Conservation (phyloP, 2,113 vertebrate species). For the Cebidichthys violaceus region DNA sequence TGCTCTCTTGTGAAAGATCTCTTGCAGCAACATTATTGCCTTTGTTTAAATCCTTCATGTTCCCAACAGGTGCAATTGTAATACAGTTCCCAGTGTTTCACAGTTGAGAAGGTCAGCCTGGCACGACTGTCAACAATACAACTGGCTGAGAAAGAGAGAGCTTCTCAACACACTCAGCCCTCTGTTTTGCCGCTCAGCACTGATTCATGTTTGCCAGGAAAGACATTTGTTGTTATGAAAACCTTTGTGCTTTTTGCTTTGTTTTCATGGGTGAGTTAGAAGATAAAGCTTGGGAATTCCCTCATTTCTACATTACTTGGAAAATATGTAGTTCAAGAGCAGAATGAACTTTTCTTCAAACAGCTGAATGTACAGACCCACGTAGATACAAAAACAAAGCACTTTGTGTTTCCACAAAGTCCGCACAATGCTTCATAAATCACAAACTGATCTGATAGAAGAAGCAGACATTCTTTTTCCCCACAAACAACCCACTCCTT, state of each 20-base stretch:
- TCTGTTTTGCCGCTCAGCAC: slow-evolving; percentile 21
- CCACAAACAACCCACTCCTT: slow-evolving; percentile 30
- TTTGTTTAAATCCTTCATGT: slow-evolving; percentile 23
- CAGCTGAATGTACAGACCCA: not conserved
- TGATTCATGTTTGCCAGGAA: slow-evolving; percentile 6
- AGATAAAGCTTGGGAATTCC: not conserved
- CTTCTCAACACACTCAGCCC: not conserved
- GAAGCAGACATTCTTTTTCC: slow-evolving; percentile 17
- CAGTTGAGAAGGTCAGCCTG: slow-evolving; percentile 22
- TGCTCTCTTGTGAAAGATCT: not conserved
- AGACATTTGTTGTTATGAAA: slow-evolving; percentile 14
- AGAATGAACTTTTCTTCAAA: not conserved
- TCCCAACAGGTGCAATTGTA: slow-evolving; percentile 44
- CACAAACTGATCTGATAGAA: slow-evolving; percentile 17
- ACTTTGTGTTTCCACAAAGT: slow-evolving; percentile 32
- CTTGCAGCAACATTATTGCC: not conserved
- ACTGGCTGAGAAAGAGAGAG: slow-evolving; percentile 1
- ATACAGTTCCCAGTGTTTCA: slow-evolving; percentile 23
- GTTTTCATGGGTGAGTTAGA: not conserved
- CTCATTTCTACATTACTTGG: slow-evolving; percentile 4
- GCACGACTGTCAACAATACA: slow-evolving; percentile 10
- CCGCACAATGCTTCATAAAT: slow-evolving; percentile 29
- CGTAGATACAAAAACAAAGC: slow-evolving; percentile 25
- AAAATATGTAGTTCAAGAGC: not conserved
- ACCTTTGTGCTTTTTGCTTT: not conserved